A percentile compares a stretch with the other conserved stretches of the same genome.
Evolutionary conservation across 2,888 invertebrate genomes (phyloP).

Genomic region (Esperia sulphurella): DNA sequence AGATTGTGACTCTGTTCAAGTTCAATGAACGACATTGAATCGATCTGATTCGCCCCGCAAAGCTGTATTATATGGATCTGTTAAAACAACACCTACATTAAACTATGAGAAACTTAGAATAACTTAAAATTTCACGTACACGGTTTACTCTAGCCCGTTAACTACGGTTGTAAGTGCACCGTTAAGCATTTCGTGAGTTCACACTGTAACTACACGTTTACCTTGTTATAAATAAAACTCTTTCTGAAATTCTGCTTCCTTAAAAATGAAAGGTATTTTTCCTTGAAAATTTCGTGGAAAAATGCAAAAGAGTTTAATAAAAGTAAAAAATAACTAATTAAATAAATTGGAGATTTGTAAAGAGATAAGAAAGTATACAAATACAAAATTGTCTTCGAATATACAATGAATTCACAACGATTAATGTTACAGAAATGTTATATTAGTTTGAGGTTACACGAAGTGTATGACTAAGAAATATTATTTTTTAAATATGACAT

Average conservation of each 20-base stretch:
- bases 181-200: constrained; percentile 5
- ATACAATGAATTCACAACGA: too few relatives aligned
- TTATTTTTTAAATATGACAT: too few relatives aligned
- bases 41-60: not conserved
- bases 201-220: not conserved
- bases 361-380: too few relatives aligned
- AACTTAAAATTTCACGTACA: too few relatives aligned
- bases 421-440: too few relatives aligned
- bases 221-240: constrained; percentile 3
- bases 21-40: too few relatives aligned
- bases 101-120: not conserved
- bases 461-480: too few relatives aligned
- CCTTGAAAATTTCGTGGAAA: not conserved
- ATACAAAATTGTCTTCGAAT: too few relatives aligned
- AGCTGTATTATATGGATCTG: not conserved
- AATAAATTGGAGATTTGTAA: too few relatives aligned
- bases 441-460: too few relatives aligned
- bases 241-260: not conserved
- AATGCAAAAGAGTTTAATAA: not conserved
- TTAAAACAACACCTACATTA: not conserved
- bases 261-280: not conserved
- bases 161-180: constrained; percentile 9
- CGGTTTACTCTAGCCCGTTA: constrained; percentile 19
- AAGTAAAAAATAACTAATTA: not conserved
- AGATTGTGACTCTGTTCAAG: too few relatives aligned